Conservation (phyloP, 2,113 vertebrate species). For the Tangachromis dhanisi region DNA sequence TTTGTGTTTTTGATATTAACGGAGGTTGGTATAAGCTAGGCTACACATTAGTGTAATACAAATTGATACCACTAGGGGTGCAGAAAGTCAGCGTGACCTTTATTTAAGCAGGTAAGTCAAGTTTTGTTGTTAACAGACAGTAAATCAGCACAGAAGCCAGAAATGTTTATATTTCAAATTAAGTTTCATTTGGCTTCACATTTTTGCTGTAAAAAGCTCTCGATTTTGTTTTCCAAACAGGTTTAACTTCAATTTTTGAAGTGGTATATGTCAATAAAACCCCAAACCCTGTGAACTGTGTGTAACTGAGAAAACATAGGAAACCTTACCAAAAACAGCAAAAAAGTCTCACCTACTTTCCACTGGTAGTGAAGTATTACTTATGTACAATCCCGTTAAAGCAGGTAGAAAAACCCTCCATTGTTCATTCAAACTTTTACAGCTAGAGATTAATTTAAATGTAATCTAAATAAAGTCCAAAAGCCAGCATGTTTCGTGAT, state of each 20-base stretch:
- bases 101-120: background rate
- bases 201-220: fast-evolving
- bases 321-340: background rate
- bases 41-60: background rate
- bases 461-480: background rate
- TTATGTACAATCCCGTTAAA: background rate
- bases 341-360: background rate
- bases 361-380: background rate
- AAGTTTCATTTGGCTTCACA: background rate
- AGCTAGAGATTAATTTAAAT: background rate
- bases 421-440: background rate
- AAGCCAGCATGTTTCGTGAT: background rate
- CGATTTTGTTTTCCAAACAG: background rate
- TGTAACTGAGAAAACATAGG: background rate
- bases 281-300: background rate
- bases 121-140: background rate
- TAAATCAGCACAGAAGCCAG: background rate
- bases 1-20: background rate
- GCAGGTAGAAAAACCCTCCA: background rate
- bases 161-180: background rate
- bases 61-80: background rate
- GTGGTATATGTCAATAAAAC: background rate
- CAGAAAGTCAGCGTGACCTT: background rate
- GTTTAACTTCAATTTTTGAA: background rate
- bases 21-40: background rate